phyloP scores from a whole-genome alignment of 2,888 invertebrate species.

The Drosophila atripex region DNA sequence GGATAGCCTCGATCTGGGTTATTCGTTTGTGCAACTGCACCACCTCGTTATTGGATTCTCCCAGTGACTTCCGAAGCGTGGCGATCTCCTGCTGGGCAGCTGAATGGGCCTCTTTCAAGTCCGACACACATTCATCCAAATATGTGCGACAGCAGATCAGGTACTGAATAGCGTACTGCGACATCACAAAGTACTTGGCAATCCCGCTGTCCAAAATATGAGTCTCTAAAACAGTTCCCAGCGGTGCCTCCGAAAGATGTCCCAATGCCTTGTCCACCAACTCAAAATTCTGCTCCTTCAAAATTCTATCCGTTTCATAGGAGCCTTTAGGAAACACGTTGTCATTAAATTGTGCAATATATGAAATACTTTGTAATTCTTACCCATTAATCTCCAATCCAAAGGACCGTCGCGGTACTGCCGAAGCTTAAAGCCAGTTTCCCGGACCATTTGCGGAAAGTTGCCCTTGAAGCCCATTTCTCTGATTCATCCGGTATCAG shows the following conservation, averaged over 20 bases:
- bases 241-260: slow-evolving; percentile 81
- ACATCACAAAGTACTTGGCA: slow-evolving; percentile 82
- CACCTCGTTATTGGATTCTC: slow-evolving; percentile 80
- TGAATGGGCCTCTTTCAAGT: slow-evolving; percentile 72
- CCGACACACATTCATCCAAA: slow-evolving; percentile 80
- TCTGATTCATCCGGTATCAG: slow-evolving; percentile 3
- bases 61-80: slow-evolving; percentile 66
- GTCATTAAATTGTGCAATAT: neutral
- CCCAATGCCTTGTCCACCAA: slow-evolving; percentile 76
- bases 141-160: slow-evolving; percentile 82
- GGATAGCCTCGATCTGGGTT: slow-evolving; percentile 81
- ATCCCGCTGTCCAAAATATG: slow-evolving; percentile 83
- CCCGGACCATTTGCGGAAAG: slow-evolving; percentile 82
- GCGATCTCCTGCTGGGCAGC: slow-evolving; percentile 75
- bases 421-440: slow-evolving; percentile 81
- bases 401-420: slow-evolving; percentile 80
- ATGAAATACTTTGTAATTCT: neutral
- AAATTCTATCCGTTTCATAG: slow-evolving; percentile 80
- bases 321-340: slow-evolving; percentile 65
- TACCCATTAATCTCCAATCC: slow-evolving; percentile 83
- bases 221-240: slow-evolving; percentile 79
- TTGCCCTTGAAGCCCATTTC: slow-evolving; percentile 67
- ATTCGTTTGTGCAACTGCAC: slow-evolving; percentile 81
- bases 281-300: slow-evolving; percentile 81
- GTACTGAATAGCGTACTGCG: slow-evolving; percentile 82